Percentiles rank a stretch among this genome's conserved stretches.
Conservation (phyloP, 2,888 invertebrate genomes). For the Papilio protenor region DNA sequence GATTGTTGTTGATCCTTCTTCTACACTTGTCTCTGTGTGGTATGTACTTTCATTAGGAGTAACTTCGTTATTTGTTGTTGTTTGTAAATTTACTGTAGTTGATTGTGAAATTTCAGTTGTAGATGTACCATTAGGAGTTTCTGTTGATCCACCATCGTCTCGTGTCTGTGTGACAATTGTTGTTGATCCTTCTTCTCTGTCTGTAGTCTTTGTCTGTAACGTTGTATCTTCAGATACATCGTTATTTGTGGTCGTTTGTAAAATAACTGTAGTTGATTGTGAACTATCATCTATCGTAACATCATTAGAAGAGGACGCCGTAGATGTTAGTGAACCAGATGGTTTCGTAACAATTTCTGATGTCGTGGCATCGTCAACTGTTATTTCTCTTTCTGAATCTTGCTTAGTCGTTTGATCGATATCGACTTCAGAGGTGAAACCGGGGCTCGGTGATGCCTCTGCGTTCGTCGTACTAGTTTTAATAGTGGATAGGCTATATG, state of each 20-base stretch:
- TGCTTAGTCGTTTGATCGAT: background rate
- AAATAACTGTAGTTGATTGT: background rate
- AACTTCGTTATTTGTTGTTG: background rate
- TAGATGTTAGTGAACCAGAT: background rate
- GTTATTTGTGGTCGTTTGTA: background rate
- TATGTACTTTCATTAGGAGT: background rate
- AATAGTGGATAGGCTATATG: background rate
- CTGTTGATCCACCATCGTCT: background rate
- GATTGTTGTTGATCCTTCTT: background rate
- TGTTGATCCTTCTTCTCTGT: background rate
- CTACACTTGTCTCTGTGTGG: background rate
- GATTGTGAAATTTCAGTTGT: conserved; percentile 19
- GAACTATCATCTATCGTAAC: background rate
- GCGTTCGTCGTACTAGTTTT: background rate
- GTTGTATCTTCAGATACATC: background rate
- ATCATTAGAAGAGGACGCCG: background rate
- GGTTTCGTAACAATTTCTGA: background rate
- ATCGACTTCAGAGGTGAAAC: background rate
- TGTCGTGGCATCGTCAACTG: background rate
- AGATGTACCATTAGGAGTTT: background rate
- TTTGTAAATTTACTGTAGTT: background rate
- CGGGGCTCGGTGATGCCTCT: background rate
- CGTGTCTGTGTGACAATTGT: background rate
- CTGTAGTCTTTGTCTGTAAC: background rate
- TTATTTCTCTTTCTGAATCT: background rate